Evolutionary conservation across 1,140 invertebrate species (phyloP), one percentile per base, ranked within the genome.

Genomic region (Diachasmimorpha longicaudata): DNA sequence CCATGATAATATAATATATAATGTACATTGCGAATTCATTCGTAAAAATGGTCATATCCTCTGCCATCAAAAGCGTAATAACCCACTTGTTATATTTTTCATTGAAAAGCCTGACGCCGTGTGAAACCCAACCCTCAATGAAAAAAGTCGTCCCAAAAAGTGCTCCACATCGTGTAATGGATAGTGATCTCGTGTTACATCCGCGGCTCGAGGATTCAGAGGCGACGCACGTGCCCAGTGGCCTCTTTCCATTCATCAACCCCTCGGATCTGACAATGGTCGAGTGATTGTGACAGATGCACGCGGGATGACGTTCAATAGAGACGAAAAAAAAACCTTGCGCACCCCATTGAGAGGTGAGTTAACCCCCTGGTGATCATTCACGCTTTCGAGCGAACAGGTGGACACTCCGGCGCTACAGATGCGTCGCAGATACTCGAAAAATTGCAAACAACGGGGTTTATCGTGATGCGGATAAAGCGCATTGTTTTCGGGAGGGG

Each of bases 121-220:
- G 36, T 67, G 58, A 74, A 74, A 74, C 39, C 44, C 36, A 36
- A 74, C 44, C 36, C 37, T 36, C 5, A 19, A 16, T 21, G 48
- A 58, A 58, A 31, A 37, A 52, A 19, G 19, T 63, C 10, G 58
- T 16, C 13, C 13, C 23, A 68, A 70, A 25, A 48, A 75, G 31
- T 74, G 23, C 44, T 69, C 11, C 39, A 58, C n/a, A 63, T 36
- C 37, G 13, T 13, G 42, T 21, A 66, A 44, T 42, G 25, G 55
- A 44, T 13, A 39, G 42, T 74, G 72, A 75, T 75, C 73, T 75
- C 73, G 68, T 36, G 58, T 75, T 75, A 75, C 73, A 75, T 25
- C 37, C 14, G 31, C 10, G 44, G 21, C 16, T 37, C 3, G 19
- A 31, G 37, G 63, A 63, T 9, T 21, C 16, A 10, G 52, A 14